These are phyloP conservation scores for Danaus melanippus DNA, from an alignment of 1,140 invertebrate species.

Conservation along the genomic window DNA sequence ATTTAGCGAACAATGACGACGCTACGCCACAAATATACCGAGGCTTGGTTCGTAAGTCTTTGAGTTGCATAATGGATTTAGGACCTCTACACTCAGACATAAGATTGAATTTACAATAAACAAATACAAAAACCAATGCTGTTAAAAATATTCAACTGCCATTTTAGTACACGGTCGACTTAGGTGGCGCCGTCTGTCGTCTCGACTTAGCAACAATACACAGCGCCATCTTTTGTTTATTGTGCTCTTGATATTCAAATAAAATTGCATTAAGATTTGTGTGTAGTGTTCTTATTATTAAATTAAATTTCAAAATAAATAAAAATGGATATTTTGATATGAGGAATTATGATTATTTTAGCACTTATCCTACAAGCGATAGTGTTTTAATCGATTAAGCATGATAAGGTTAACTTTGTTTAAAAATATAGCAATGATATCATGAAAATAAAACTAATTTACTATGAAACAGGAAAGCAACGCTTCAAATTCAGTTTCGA, in stretches of 20 bases:
- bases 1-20: conserved; percentile 70
- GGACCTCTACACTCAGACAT: conserved; percentile 15
- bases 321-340: too few species aligned
- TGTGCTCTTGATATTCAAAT: conserved; percentile 67
- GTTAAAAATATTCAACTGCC: conserved; percentile 68
- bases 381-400: too few species aligned
- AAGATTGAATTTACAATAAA: conserved; percentile 29
- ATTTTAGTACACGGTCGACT: conserved; percentile 64
- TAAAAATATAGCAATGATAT: too few species aligned
- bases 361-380: too few species aligned
- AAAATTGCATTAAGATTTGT: conserved; percentile 13
- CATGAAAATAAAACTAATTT: too few species aligned
- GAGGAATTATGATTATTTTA: too few species aligned
- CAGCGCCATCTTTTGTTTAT: conserved; percentile 67
- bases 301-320: too few species aligned
- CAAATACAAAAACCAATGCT: conserved; percentile 26
- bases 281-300: too few species aligned
- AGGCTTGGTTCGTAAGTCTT: conserved; percentile 56
- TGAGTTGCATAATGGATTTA: conserved; percentile 19
- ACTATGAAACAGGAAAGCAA: too few species aligned
- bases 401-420: too few species aligned
- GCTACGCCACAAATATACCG: conserved; percentile 61
- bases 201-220: conserved; percentile 54
- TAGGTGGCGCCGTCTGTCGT: conserved; percentile 66
- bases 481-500: too few species aligned